Evolutionary conservation across 2,113 vertebrate genomes (phyloP).

Genomic region (Dendropsophus ebraccatus): DNA sequence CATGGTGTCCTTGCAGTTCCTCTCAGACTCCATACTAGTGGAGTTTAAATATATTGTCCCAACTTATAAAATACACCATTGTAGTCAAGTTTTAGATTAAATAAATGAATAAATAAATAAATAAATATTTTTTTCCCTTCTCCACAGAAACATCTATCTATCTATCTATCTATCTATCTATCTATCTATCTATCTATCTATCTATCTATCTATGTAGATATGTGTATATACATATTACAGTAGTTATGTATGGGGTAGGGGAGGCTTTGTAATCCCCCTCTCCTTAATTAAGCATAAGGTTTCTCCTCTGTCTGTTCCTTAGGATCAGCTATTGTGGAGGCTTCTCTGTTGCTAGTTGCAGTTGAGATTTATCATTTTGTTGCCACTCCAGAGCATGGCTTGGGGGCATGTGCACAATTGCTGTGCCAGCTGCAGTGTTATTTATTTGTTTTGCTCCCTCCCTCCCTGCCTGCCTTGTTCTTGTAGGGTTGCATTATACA

Average conservation of each 20-base stretch:
- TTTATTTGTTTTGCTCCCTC: slow-evolving; percentile 76
- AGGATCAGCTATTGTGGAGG: slow-evolving; percentile 65
- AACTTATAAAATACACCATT: background rate
- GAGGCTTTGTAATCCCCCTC: slow-evolving; percentile 55
- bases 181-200: too few species aligned
- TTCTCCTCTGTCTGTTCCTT: slow-evolving; percentile 67
- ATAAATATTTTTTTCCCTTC: too few species aligned
- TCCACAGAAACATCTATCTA: too few species aligned
- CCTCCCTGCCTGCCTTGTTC: slow-evolving; percentile 70
- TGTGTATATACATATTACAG: too few species aligned
- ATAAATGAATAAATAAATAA: too few species aligned
- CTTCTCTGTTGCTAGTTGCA: slow-evolving; percentile 56
- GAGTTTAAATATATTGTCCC: background rate
- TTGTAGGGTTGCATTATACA: slow-evolving; percentile 80
- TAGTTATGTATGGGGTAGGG: too few species aligned
- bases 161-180: too few species aligned
- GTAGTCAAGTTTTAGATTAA: too few species aligned
- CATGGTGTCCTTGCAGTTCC: background rate
- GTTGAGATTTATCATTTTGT: slow-evolving; percentile 73
- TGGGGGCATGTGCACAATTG: slow-evolving; percentile 72
- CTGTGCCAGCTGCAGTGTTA: slow-evolving; percentile 76
- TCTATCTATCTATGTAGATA: too few species aligned
- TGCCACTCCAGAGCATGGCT: slow-evolving; percentile 70
- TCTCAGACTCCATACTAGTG: background rate
- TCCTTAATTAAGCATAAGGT: slow-evolving; percentile 75